Percentiles rank a stretch among this genome's conserved stretches.
These are phyloP conservation scores for Terrapene triunguis DNA, from an alignment of 2,113 vertebrate genomes.

Conservation along the genomic window DNA sequence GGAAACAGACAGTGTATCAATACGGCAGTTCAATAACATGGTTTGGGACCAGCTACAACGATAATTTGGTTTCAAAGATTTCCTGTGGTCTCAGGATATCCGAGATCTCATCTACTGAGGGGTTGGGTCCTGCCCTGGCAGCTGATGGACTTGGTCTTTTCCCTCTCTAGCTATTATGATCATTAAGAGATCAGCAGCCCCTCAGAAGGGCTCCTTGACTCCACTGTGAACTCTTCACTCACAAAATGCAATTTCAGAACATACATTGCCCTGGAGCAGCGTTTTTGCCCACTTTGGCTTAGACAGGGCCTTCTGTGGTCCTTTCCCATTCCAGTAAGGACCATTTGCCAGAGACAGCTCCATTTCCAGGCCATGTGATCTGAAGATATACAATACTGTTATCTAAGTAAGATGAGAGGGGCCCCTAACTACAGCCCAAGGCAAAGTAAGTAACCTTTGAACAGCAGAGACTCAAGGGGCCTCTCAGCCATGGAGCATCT, in stretches of 20 bases:
- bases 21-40: neutral
- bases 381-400: neutral
- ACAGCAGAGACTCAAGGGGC: neutral
- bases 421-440: neutral
- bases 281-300: neutral
- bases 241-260: neutral
- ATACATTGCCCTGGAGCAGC: accelerated
- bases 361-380: neutral
- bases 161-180: neutral
- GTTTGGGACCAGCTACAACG: neutral
- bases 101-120: neutral
- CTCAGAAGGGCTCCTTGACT: neutral
- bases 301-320: neutral
- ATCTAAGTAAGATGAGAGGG: neutral
- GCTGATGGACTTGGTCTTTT: neutral
- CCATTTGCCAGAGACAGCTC: neutral
- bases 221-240: neutral
- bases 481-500: neutral
- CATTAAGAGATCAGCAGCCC: neutral
- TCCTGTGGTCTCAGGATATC: neutral
- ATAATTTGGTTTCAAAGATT: neutral
- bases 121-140: neutral
- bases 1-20: neutral
- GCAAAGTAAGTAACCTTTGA: accelerated
- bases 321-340: neutral